Evolutionary conservation across 2,113 vertebrate species (phyloP).

Genomic region (Cebus imitator): DNA sequence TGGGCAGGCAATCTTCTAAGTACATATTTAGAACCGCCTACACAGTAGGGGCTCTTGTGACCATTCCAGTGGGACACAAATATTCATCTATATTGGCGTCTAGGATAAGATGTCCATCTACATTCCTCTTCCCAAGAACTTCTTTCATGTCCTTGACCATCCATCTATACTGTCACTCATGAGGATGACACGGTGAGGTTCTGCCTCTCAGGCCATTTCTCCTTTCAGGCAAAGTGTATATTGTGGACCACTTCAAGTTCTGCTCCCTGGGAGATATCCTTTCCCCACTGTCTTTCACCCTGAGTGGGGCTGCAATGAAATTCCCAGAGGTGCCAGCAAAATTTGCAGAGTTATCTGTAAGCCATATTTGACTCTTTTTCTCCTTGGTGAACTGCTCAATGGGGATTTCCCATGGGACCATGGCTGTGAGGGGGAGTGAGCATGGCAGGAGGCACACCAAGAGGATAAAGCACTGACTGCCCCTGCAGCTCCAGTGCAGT

Average conservation of each 20-base stretch:
- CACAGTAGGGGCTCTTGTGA: neutral
- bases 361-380: neutral
- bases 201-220: neutral
- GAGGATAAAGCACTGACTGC: neutral
- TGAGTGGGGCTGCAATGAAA: neutral
- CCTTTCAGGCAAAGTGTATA: neutral
- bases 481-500: too few relatives aligned
- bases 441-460: fast-evolving
- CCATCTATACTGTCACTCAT: neutral
- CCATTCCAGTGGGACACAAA: neutral
- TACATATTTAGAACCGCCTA: neutral
- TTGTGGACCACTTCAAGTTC: neutral
- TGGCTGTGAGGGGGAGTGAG: neutral
- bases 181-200: too few relatives aligned
- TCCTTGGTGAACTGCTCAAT: neutral
- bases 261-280: neutral
- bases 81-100: neutral
- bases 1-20: neutral
- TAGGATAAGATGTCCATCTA: neutral
- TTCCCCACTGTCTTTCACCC: neutral
- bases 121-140: neutral
- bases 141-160: neutral
- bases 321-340: neutral
- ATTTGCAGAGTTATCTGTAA: neutral
- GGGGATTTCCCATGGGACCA: neutral